Conservation (phyloP, 2,797 vertebrate species). For the Sphenodon punctatus region DNA sequence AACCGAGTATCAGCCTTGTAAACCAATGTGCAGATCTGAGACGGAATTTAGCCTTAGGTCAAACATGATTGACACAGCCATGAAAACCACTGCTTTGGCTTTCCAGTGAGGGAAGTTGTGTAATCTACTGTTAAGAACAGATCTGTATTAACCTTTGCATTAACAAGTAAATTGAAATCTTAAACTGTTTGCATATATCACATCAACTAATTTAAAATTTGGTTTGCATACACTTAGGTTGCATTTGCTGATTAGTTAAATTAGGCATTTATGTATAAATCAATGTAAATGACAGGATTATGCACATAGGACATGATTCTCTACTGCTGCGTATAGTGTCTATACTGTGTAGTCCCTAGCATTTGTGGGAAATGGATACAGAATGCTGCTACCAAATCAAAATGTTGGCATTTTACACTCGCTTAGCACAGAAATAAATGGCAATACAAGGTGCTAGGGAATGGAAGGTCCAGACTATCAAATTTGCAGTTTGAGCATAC, state of each 20-base stretch:
- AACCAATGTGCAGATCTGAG: neutral
- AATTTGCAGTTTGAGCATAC: too few relatives aligned
- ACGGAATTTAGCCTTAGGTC: neutral
- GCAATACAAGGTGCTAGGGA: too few relatives aligned
- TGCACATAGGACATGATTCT: neutral
- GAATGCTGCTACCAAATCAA: neutral
- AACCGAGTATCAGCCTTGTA: too few relatives aligned
- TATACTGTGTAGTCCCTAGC: neutral
- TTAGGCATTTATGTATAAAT: neutral
- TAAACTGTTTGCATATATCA: neutral
- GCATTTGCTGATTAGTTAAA: neutral
- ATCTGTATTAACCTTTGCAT: neutral
- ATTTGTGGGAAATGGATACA: neutral
- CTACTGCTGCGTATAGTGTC: fast-evolving
- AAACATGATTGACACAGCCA: fast-evolving
- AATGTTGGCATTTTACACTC: neutral
- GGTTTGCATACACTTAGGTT: neutral
- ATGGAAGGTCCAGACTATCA: too few relatives aligned
- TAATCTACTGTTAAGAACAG: neutral
- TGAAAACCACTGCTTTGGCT: neutral
- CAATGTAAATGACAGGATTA: neutral
- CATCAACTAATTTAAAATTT: neutral
- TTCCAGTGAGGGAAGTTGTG: neutral
- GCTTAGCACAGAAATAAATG: neutral
- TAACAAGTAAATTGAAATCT: neutral